Conservation (phyloP, 2,888 invertebrate genomes). For the Baronia brevicornis region DNA sequence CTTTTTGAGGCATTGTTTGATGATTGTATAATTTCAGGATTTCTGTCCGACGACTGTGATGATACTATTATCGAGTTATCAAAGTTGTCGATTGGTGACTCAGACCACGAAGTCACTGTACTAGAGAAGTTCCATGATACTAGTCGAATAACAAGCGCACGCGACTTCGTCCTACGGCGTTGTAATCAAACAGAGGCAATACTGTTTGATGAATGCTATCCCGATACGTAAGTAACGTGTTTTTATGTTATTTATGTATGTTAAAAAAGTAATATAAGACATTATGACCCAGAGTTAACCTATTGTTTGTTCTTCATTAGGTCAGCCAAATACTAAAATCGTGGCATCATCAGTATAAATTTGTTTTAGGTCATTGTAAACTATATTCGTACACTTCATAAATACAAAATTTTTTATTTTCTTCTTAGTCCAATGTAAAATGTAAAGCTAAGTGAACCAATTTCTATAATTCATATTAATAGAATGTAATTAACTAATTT, state of each 20-base stretch:
- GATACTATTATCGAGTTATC: slow-evolving; percentile 73
- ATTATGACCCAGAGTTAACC: too few species aligned
- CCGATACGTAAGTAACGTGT: slow-evolving; percentile 71
- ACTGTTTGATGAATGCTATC: slow-evolving; percentile 80
- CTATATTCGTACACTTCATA: too few species aligned
- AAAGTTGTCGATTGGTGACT: slow-evolving; percentile 67
- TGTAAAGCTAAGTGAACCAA: too few species aligned
- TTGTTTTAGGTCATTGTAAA: too few species aligned
- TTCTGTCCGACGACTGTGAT: slow-evolving; percentile 74
- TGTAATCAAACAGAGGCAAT: slow-evolving; percentile 79
- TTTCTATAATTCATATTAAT: too few species aligned
- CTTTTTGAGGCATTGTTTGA: slow-evolving; percentile 27
- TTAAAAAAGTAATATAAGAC: slow-evolving; percentile 8
- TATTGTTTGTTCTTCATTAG: slow-evolving; percentile 14
- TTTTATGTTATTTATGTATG: not conserved
- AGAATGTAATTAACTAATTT: too few species aligned
- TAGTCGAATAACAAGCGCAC: slow-evolving; percentile 51
- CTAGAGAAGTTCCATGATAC: slow-evolving; percentile 60
- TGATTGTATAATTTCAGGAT: slow-evolving; percentile 51
- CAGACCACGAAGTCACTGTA: slow-evolving; percentile 58
- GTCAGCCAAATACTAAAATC: slow-evolving; percentile 23
- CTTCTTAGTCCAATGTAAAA: too few species aligned
- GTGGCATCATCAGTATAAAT: too few species aligned
- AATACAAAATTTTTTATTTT: too few species aligned
- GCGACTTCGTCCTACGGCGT: slow-evolving; percentile 76